These are phyloP conservation scores for Aphelinus atriplicis DNA, from an alignment of 1,140 invertebrate genomes.

Conservation along the genomic window DNA sequence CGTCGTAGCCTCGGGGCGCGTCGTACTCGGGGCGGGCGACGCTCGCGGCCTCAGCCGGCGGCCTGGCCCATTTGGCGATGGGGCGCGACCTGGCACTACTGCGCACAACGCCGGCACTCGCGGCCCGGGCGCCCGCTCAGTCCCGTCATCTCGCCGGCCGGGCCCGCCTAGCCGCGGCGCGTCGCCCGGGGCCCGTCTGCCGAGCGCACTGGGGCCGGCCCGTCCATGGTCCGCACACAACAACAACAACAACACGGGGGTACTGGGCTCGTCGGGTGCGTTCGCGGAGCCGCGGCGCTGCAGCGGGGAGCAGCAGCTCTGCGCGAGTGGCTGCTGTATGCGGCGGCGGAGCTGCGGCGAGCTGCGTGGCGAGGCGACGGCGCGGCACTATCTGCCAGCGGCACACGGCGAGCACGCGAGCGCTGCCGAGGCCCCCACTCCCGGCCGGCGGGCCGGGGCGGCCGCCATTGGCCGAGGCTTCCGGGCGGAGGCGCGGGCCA, in stretches of 20 bases:
- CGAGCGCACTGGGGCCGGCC: background rate
- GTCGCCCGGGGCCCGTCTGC: background rate
- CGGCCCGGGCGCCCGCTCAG: no score
- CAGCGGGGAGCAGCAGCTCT: no score
- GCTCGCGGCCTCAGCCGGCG: conserved; percentile 19
- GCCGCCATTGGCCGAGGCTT: conserved; percentile 35
- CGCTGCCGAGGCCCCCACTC: background rate
- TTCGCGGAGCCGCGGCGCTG: no score
- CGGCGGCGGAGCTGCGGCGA: conserved; percentile 13
- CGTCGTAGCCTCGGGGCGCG: background rate
- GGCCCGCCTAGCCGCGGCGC: background rate
- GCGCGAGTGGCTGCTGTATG: no score
- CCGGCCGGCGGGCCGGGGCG: background rate
- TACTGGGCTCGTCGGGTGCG: no score
- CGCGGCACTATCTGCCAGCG: conserved; percentile 63
- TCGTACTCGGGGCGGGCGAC: conserved; percentile 28
- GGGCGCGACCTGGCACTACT: no score
- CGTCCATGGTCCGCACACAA: background rate
- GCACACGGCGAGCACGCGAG: background rate
- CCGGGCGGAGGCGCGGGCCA: conserved; percentile 13
- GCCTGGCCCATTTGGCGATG: background rate
- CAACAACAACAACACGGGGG: background rate
- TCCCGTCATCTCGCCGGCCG: background rate
- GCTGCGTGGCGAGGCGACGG: conserved; percentile 62
- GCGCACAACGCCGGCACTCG: no score